phyloP scores from a whole-genome alignment of 2,113 vertebrate genomes.

The Narcine bancroftii region DNA sequence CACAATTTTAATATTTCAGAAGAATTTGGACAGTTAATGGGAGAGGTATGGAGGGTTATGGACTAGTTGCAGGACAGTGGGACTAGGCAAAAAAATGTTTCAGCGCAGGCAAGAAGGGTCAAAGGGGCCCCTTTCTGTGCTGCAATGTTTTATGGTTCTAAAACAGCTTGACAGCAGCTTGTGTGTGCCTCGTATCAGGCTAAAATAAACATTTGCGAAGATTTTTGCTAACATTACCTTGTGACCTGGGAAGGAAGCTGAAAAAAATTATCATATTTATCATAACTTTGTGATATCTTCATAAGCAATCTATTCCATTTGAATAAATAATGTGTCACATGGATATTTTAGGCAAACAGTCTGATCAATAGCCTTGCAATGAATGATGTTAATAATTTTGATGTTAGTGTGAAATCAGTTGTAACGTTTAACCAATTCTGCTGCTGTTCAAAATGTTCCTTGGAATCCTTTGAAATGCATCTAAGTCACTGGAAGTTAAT shows the following conservation, averaged over 20 bases:
- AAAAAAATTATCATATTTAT: background rate
- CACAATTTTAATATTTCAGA: too few relatives aligned
- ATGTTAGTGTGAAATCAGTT: background rate
- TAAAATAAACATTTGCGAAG: background rate
- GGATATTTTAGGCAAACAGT: background rate
- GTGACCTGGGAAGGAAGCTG: background rate
- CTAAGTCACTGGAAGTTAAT: background rate
- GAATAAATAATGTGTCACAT: background rate
- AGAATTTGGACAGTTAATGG: too few relatives aligned
- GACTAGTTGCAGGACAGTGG: too few relatives aligned
- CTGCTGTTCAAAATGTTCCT: background rate
- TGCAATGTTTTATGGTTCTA: too few relatives aligned
- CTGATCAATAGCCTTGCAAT: background rate
- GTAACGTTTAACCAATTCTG: background rate
- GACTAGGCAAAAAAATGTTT: too few relatives aligned
- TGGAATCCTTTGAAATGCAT: background rate
- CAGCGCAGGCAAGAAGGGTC: too few relatives aligned
- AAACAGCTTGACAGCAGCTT: background rate
- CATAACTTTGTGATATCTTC: background rate
- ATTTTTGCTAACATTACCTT: too few relatives aligned
- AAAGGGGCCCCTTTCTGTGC: too few relatives aligned
- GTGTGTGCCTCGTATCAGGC: too few relatives aligned
- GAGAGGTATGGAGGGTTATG: too few relatives aligned
- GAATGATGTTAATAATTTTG: background rate
- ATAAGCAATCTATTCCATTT: background rate